These are phyloP conservation scores for Lysiphlebus fabarum DNA, from an alignment of 1,140 invertebrate species.

Conservation along the genomic window DNA sequence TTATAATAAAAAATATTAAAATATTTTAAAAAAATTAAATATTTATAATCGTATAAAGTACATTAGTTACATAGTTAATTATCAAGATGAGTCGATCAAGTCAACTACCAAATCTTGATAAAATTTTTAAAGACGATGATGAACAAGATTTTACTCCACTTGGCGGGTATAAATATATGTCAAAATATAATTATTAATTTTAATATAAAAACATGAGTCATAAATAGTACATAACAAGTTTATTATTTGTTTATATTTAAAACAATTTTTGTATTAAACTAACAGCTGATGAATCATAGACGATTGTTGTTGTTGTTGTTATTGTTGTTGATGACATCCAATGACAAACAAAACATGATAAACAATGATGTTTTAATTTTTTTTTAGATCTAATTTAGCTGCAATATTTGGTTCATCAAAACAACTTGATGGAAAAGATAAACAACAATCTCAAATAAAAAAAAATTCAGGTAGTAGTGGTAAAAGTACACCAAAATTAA, in stretches of 20 bases:
- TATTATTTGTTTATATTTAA: no score
- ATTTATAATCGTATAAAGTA: not conserved
- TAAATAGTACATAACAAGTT: no score
- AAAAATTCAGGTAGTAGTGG: constrained; percentile 3
- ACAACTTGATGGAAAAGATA: constrained; percentile 15
- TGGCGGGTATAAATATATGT: constrained; percentile 34
- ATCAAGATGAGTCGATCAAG: constrained; percentile 33
- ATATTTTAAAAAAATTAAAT: not conserved
- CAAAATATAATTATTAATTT: no score
- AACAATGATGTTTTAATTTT: not conserved
- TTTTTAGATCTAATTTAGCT: constrained; percentile 40
- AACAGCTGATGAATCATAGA: no score
- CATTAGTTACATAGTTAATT: constrained; percentile 2
- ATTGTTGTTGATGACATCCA: no score
- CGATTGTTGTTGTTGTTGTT: no score
- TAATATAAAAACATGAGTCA: no score
- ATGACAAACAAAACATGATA: no score
- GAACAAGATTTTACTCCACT: constrained; percentile 38
- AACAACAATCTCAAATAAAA: not conserved
- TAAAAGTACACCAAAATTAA: constrained; percentile 26
- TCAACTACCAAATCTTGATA: constrained; percentile 38
- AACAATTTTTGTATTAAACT: no score
- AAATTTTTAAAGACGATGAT: constrained; percentile 42
- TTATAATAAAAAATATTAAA: not conserved
- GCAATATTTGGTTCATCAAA: constrained; percentile 36